Conservation (phyloP, 2,113 vertebrate species). For the Camelus bactrianus region DNA sequence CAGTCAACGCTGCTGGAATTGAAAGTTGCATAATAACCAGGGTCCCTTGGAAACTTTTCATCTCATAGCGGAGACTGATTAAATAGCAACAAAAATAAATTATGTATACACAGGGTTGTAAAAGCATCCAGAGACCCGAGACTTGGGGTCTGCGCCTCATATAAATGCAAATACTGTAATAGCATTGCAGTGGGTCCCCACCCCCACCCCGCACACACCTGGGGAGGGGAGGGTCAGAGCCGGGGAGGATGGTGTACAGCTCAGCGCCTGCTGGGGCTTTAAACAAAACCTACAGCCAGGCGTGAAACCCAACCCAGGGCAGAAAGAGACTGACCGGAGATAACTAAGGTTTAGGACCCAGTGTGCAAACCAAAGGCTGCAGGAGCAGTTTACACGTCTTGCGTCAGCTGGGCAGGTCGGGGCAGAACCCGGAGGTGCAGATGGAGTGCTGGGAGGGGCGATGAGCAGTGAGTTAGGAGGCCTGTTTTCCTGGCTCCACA, state of each 20-base stretch:
- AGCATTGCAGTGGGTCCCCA: slow-evolving; percentile 58
- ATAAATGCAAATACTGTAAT: slow-evolving; percentile 83
- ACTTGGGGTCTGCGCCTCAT: slow-evolving; percentile 83
- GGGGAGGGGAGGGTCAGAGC: background rate
- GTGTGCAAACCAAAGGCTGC: background rate
- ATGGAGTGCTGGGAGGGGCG: background rate
- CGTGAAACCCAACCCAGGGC: background rate
- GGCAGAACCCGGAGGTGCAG: background rate
- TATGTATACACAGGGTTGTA: slow-evolving; percentile 82
- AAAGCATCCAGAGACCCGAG: slow-evolving; percentile 77
- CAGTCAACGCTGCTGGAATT: slow-evolving; percentile 52
- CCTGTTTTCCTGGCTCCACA: background rate
- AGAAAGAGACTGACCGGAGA: background rate
- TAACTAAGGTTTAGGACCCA: background rate
- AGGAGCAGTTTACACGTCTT: background rate
- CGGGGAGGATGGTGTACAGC: background rate
- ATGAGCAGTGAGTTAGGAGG: background rate
- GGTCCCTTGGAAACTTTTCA: slow-evolving; percentile 81
- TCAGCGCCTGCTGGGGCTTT: background rate
- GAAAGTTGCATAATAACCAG: slow-evolving; percentile 79
- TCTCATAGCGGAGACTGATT: slow-evolving; percentile 79
- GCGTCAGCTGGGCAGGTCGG: background rate
- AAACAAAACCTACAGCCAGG: slow-evolving; percentile 56
- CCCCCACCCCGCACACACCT: background rate
- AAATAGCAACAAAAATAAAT: slow-evolving; percentile 84